These are phyloP conservation scores for Dascyllus trimaculatus DNA, from an alignment of 2,113 vertebrate genomes.

Conservation along the genomic window DNA sequence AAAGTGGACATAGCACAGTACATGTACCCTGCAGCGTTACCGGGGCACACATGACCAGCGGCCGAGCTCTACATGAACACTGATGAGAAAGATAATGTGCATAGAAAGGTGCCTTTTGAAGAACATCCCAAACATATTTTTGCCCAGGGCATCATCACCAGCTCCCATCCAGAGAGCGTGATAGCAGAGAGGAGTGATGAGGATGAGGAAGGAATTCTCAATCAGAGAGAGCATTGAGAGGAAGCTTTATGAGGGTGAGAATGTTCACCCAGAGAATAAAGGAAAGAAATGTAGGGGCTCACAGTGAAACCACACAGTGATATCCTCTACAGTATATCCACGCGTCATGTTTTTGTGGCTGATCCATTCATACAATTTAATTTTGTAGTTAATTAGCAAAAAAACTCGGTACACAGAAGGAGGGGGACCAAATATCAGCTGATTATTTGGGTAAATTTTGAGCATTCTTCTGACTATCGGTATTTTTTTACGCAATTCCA, in stretches of 20 bases:
- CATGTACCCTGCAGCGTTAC: not conserved
- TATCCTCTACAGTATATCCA: not conserved
- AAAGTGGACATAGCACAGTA: not conserved
- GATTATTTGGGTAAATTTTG: no score
- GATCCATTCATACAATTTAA: not conserved
- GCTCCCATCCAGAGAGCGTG: slow-evolving; percentile 19
- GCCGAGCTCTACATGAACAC: not conserved
- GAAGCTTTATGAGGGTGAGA: not conserved
- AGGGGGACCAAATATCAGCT: no score
- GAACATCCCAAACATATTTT: slow-evolving; percentile 37
- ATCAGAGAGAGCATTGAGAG: slow-evolving; percentile 23
- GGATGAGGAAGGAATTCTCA: slow-evolving; percentile 26
- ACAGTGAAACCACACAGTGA: not conserved
- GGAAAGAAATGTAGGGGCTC: not conserved
- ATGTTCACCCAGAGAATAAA: slow-evolving; percentile 1
- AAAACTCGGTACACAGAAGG: no score
- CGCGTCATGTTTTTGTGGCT: not conserved
- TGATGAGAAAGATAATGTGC: slow-evolving; percentile 19
- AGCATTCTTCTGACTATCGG: no score
- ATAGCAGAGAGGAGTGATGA: slow-evolving; percentile 28
- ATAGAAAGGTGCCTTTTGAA: slow-evolving; percentile 36
- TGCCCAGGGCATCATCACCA: slow-evolving; percentile 46
- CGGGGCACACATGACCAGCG: not conserved
- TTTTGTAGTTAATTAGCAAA: not conserved
- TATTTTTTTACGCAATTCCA: no score